A percentile compares a stretch with the other conserved stretches of the same genome.
Conservation (phyloP, 2,888 invertebrate species). For the Gasteruption jaculator region DNA sequence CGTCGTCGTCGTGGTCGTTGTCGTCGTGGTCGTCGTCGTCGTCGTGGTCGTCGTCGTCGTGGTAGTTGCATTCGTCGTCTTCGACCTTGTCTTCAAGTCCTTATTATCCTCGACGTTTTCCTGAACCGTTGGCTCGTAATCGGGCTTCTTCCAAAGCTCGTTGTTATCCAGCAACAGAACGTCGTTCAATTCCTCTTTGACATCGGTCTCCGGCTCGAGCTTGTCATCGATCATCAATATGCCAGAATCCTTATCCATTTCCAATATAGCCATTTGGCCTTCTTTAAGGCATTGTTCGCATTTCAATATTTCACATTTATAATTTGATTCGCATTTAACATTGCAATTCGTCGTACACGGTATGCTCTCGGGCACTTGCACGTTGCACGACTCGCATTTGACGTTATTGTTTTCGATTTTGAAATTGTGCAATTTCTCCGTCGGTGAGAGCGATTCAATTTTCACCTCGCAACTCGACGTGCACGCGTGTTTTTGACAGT, state of each 20-base stretch:
- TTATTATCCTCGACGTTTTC: constrained; percentile 36
- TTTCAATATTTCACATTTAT: constrained; percentile 45
- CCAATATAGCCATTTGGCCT: constrained; percentile 42
- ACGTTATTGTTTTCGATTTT: constrained; percentile 48
- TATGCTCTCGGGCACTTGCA: constrained; percentile 37
- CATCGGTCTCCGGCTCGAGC: constrained; percentile 43
- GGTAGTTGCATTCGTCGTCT: constrained; percentile 4
- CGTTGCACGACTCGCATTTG: constrained; percentile 47
- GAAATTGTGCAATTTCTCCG: constrained; percentile 37
- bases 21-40: constrained; percentile 9
- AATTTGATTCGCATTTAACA: constrained; percentile 45
- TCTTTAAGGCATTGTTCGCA: constrained; percentile 49
- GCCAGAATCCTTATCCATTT: constrained; percentile 44
- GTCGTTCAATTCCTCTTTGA: constrained; percentile 55
- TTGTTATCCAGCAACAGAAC: constrained; percentile 56
- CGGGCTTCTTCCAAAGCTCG: constrained; percentile 48
- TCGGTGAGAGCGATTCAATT: constrained; percentile 43
- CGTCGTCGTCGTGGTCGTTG: constrained; percentile 2
- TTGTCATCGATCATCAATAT: constrained; percentile 43
- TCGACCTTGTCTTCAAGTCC: constrained; percentile 12
- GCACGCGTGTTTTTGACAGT: constrained; percentile 41
- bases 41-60: constrained; percentile 6
- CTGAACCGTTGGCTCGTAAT: constrained; percentile 45
- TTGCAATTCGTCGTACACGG: constrained; percentile 42
- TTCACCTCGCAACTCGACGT: constrained; percentile 47